These are phyloP conservation scores for Coelinius sp. DNA, from an alignment of 2,888 invertebrate genomes.

Conservation along the genomic window DNA sequence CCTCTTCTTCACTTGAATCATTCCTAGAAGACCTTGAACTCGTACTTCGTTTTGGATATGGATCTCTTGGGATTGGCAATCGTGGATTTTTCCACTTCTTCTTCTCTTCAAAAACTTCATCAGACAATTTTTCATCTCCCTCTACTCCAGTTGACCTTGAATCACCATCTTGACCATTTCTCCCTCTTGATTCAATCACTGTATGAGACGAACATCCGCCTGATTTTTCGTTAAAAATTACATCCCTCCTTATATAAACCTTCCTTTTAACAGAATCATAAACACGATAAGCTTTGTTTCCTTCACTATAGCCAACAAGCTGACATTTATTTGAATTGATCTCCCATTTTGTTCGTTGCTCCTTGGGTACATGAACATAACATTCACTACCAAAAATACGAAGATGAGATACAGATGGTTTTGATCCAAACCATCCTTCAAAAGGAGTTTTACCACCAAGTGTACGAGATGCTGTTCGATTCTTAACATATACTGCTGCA, in stretches of 20 bases:
- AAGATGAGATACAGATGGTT: not conserved
- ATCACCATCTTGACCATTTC: too few species aligned
- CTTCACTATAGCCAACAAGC: not conserved
- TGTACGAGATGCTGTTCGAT: not conserved
- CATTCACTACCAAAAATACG: slow-evolving; percentile 21
- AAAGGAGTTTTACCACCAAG: slow-evolving; percentile 18
- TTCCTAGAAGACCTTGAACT: not conserved
- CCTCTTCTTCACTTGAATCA: not conserved
- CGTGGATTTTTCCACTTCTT: not conserved
- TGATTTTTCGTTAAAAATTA: slow-evolving; percentile 37
- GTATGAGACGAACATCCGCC: slow-evolving; percentile 36
- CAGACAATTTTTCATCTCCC: slow-evolving; percentile 3
- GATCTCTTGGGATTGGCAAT: slow-evolving; percentile 8
- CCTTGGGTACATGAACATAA: slow-evolving; percentile 26
- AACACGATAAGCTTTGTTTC: not conserved
- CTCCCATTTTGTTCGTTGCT: not conserved
- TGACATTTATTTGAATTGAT: not conserved
- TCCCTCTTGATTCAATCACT: slow-evolving; percentile 7
- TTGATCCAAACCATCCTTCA: slow-evolving; percentile 22
- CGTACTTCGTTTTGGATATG: not conserved
- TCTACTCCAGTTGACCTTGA: too few species aligned
- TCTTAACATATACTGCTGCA: not conserved
- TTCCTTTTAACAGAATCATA: not conserved
- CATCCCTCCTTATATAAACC: slow-evolving; percentile 33
- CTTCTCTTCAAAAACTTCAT: slow-evolving; percentile 28